phyloP scores from a whole-genome alignment of 2,888 invertebrate species.

The Molorchus minor region DNA sequence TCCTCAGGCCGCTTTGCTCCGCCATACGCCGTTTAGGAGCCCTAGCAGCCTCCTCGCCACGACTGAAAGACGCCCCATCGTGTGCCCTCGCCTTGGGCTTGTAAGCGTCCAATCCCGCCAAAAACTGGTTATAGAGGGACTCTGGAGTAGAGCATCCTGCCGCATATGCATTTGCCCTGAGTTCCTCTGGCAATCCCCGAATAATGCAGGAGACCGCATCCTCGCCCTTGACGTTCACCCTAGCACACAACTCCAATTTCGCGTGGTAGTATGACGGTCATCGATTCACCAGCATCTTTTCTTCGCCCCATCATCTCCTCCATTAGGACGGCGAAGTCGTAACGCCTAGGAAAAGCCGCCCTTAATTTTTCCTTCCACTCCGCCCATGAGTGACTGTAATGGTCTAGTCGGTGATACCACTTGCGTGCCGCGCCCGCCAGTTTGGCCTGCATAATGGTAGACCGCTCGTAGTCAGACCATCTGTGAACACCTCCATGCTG shows the following conservation, averaged over 20 bases:
- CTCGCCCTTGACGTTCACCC: constrained; percentile 19
- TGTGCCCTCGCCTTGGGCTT: background rate
- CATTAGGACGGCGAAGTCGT: constrained; percentile 44
- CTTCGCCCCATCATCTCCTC: constrained; percentile 46
- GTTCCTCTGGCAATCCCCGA: constrained; percentile 26
- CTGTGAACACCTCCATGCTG: background rate
- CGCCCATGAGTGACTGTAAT: constrained; percentile 44
- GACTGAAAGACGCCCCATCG: background rate
- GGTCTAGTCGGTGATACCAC: constrained; percentile 28
- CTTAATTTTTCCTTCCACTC: constrained; percentile 45
- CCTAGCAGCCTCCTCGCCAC: background rate
- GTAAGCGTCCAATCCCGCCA: constrained; percentile 16
- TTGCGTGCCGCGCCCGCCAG: constrained; percentile 15
- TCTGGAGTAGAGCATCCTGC: constrained; percentile 19
- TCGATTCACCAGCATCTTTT: constrained; percentile 43
- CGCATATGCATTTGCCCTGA: constrained; percentile 32
- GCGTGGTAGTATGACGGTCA: constrained; percentile 50
- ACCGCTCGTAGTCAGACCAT: background rate
- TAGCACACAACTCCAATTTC: constrained; percentile 40
- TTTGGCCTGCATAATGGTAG: background rate
- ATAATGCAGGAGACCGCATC: constrained; percentile 31
- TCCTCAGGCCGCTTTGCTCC: background rate
- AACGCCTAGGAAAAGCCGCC: constrained; percentile 41
- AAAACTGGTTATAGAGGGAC: constrained; percentile 19
- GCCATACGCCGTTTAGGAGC: background rate